These are phyloP conservation scores for Phymorhynchus buccinoides DNA, from an alignment of 1,140 invertebrate species.

Conservation along the genomic window DNA sequence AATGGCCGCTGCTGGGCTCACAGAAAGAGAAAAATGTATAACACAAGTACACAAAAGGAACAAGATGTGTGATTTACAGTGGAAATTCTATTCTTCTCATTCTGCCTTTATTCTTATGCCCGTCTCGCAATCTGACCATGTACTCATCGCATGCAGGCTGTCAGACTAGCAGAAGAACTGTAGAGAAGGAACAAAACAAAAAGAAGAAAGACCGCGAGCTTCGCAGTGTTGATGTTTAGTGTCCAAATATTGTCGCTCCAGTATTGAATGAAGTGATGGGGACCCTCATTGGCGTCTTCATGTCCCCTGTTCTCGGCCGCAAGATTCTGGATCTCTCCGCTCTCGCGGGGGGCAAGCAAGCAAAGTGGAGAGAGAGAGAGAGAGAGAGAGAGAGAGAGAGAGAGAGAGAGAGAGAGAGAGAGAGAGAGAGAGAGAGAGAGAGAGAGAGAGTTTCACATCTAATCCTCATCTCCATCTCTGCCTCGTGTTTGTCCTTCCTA, in stretches of 20 bases:
- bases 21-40: not conserved
- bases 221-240: slow-evolving; percentile 36
- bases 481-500: not conserved
- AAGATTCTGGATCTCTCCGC: not conserved
- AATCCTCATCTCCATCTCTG: no score
- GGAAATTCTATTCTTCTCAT: no score
- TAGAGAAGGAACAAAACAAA: not conserved
- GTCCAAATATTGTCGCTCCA: slow-evolving; percentile 31
- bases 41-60: not conserved
- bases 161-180: not conserved
- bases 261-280: slow-evolving; percentile 13
- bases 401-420: not conserved
- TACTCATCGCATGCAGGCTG: not conserved
- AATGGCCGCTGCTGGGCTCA: not conserved
- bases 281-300: not conserved
- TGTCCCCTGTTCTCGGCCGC: not conserved
- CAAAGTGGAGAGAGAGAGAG: no score
- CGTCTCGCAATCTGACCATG: not conserved
- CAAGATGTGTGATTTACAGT: no score
- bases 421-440: not conserved
- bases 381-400: no score
- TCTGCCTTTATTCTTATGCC: not conserved
- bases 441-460: not conserved
- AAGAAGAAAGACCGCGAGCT: not conserved
- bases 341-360: not conserved